Conservation (phyloP, 2,113 vertebrate species). For the Polyodon spathula region DNA sequence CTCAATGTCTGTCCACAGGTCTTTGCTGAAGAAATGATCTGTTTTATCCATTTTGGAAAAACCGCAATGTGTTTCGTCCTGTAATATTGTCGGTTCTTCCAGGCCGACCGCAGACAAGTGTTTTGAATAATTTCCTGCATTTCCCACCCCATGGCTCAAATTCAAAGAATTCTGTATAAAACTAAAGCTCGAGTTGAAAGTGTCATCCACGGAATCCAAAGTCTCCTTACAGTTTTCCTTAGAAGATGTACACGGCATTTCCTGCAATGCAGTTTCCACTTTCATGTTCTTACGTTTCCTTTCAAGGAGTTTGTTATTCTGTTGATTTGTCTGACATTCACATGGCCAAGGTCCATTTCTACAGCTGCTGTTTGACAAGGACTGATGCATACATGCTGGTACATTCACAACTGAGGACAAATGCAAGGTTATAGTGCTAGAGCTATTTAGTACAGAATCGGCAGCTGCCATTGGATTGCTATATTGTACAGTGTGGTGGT, state of each 20-base stretch:
- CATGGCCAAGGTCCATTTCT: no score
- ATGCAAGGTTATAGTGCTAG: no score
- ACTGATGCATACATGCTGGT: no score
- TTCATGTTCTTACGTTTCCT: conserved; percentile 4
- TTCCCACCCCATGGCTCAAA: conserved; percentile 18
- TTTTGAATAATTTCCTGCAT: conserved; percentile 14
- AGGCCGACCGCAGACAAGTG: not conserved
- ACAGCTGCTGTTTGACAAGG: no score
- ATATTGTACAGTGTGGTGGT: no score
- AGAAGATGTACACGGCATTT: not conserved
- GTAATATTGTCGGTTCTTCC: not conserved
- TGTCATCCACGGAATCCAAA: not conserved
- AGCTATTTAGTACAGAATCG: no score
- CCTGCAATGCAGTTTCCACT: not conserved
- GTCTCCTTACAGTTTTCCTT: not conserved
- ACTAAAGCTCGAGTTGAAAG: conserved; percentile 76
- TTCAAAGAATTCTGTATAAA: conserved; percentile 74
- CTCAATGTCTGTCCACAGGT: conserved; percentile 27
- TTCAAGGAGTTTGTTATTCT: not conserved
- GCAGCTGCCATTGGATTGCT: no score
- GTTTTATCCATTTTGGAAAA: conserved; percentile 8
- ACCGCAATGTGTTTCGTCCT: not conserved
- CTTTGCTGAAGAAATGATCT: conserved; percentile 15
- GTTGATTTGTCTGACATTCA: no score
- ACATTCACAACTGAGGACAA: no score